Percentiles rank a stretch among this genome's conserved stretches.
Evolutionary conservation across 2,797 vertebrate species (phyloP).

Genomic region (Phrynocephalus vlangalii): DNA sequence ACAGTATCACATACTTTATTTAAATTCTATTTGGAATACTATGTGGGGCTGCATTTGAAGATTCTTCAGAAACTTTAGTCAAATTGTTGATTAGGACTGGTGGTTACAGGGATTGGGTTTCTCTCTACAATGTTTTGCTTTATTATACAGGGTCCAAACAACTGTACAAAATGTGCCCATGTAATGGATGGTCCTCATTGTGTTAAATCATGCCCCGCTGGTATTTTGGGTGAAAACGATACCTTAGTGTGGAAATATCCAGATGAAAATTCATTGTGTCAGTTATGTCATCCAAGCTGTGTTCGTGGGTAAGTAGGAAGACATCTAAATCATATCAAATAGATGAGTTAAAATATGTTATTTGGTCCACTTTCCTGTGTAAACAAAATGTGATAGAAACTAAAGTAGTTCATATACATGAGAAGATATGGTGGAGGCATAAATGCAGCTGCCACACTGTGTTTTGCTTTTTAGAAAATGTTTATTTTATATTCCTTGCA

Average conservation of each 20-base stretch:
- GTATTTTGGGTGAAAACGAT: slow-evolving; percentile 81
- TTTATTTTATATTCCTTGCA: too few relatives aligned
- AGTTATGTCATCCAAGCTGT: slow-evolving; percentile 89
- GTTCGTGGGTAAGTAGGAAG: slow-evolving; percentile 83
- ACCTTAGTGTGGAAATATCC: slow-evolving; percentile 87
- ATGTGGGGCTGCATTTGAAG: too few relatives aligned
- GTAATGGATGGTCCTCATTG: slow-evolving; percentile 87
- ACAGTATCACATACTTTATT: too few relatives aligned
- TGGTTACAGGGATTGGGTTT: too few relatives aligned
- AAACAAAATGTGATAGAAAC: background rate
- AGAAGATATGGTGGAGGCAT: slow-evolving; percentile 14
- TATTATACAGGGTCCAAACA: slow-evolving; percentile 82
- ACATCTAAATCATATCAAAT: background rate
- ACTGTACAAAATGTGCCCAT: slow-evolving; percentile 86
- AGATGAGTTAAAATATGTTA: background rate
- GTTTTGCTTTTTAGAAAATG: background rate
- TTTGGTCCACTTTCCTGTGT: background rate
- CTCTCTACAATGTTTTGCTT: background rate
- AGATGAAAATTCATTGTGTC: slow-evolving; percentile 79
- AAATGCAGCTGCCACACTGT: background rate
- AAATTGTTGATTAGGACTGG: too few relatives aligned
- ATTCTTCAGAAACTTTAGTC: too few relatives aligned
- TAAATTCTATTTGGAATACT: too few relatives aligned
- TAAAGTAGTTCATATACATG: background rate
- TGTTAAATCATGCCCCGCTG: slow-evolving; percentile 84